Conservation (phyloP, 1,140 invertebrate species). For the Tachypleus tridentatus region DNA sequence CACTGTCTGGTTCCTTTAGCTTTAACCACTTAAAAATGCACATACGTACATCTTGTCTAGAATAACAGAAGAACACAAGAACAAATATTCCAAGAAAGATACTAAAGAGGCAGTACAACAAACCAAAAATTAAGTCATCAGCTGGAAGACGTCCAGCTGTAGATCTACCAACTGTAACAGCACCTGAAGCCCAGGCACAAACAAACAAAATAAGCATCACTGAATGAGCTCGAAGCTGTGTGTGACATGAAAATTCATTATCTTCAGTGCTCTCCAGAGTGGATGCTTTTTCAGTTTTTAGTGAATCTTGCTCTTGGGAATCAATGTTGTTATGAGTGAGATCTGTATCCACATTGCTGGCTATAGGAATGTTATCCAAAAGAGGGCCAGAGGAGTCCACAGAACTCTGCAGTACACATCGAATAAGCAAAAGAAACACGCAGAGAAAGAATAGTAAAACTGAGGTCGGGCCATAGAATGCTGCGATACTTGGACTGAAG, state of each 20-base stretch:
- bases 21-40: constrained; percentile 29
- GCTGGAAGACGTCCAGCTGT: constrained; percentile 48
- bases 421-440: constrained; percentile 60
- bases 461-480: constrained; percentile 60
- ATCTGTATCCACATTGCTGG: constrained; percentile 58
- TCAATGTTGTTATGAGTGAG: constrained; percentile 27
- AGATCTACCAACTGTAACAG: constrained; percentile 51
- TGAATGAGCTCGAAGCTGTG: constrained; percentile 64
- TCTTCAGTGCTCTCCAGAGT: constrained; percentile 54
- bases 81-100: constrained; percentile 65
- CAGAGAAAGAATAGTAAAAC: constrained; percentile 54
- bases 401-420: constrained; percentile 45
- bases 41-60: constrained; percentile 61
- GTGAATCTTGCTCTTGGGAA: constrained; percentile 42
- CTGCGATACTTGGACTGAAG: constrained; percentile 60
- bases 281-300: constrained; percentile 43
- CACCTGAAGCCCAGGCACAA: constrained; percentile 57
- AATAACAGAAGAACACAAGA: constrained; percentile 70
- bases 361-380: constrained; percentile 64
- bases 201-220: constrained; percentile 59
- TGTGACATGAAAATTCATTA: constrained; percentile 58
- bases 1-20: constrained; percentile 48
- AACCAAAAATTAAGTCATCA: constrained; percentile 63
- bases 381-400: constrained; percentile 39
- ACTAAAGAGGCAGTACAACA: constrained; percentile 56